Evolutionary conservation across 2,113 vertebrate species (phyloP).

Genomic region (Bos indicus): DNA sequence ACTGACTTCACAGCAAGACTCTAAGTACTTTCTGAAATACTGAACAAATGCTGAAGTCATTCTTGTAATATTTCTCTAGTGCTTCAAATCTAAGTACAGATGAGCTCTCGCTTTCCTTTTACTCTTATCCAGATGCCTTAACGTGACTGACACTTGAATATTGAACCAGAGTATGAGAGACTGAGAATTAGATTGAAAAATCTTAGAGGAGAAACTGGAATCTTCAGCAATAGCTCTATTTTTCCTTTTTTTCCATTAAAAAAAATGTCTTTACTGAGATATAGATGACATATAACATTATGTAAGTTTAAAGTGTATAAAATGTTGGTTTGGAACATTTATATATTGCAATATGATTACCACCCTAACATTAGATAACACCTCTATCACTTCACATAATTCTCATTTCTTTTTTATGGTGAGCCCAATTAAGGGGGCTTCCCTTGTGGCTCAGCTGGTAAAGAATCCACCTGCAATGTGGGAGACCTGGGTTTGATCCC

Average conservation of each 20-base stretch:
- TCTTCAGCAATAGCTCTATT: not conserved
- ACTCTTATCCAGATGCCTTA: not conserved
- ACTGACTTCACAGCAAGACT: not conserved
- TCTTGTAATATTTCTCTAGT: not conserved
- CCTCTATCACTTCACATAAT: not conserved
- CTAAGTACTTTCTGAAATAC: not conserved
- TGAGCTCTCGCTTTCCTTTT: not conserved
- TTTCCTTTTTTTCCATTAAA: not conserved
- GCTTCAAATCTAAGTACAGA: not conserved
- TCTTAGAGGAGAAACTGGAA: not conserved
- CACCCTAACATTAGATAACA: not conserved
- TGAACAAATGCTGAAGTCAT: not conserved
- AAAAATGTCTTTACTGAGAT: not conserved
- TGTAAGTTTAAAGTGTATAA: not conserved
- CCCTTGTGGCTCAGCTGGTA: not conserved
- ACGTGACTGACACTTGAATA: not conserved
- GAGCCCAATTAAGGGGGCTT: not conserved
- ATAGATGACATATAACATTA: not conserved
- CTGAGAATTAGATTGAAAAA: not conserved
- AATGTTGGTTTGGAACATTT: not conserved
- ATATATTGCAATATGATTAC: not conserved
- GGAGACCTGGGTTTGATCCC: not conserved
- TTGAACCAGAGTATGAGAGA: not conserved
- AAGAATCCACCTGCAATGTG: not conserved
- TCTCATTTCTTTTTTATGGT: not conserved